These are phyloP conservation scores for Ochropacha duplaris DNA, from an alignment of 2,888 invertebrate genomes.

Conservation along the genomic window DNA sequence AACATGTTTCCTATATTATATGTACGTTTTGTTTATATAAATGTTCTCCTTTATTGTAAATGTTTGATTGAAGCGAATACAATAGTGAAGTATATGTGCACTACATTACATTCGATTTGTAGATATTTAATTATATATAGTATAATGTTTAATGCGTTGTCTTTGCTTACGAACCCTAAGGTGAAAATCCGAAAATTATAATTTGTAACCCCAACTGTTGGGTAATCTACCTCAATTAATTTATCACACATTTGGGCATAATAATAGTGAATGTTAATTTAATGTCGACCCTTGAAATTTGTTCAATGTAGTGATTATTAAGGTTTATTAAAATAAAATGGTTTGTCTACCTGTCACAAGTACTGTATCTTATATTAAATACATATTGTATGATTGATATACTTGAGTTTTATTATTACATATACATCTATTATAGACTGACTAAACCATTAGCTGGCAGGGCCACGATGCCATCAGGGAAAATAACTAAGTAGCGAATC, in stretches of 20 bases:
- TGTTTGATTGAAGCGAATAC: constrained; percentile 71
- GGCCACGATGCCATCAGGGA: too few species aligned
- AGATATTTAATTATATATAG: constrained; percentile 83
- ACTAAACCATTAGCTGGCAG: too few species aligned
- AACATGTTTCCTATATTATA: constrained; percentile 80
- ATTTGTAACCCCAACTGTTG: constrained; percentile 68
- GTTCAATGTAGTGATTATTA: constrained; percentile 75
- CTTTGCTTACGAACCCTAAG: constrained; percentile 71
- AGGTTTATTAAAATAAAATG: constrained; percentile 66
- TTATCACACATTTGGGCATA: constrained; percentile 82
- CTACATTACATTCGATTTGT: constrained; percentile 79
- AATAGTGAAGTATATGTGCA: constrained; percentile 59
- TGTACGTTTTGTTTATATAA: constrained; percentile 80
- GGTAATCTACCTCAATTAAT: constrained; percentile 83
- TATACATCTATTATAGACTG: too few species aligned
- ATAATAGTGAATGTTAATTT: constrained; percentile 76
- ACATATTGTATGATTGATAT: constrained; percentile 82
- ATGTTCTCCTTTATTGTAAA: constrained; percentile 82
- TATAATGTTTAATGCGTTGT: constrained; percentile 80
- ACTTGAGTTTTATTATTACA: constrained; percentile 65
- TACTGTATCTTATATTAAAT: constrained; percentile 83
- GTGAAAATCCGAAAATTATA: constrained; percentile 71
- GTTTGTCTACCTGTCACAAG: constrained; percentile 82
- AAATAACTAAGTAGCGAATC: too few species aligned
- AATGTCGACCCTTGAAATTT: constrained; percentile 65